These are phyloP conservation scores for Sylvicola fuscatus DNA, from an alignment of 2,888 invertebrate genomes.

Conservation along the genomic window DNA sequence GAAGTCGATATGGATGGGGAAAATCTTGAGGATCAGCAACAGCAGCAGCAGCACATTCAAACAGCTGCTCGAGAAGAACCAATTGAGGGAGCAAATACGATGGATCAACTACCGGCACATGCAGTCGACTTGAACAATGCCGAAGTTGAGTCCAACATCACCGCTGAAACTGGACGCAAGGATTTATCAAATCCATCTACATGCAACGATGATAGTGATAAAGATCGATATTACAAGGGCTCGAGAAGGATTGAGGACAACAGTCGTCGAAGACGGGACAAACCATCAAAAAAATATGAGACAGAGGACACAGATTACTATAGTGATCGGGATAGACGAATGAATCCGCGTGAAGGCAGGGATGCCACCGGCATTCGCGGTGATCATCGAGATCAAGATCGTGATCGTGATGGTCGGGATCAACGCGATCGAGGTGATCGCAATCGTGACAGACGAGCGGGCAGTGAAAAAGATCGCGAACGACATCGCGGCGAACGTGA, in stretches of 20 bases:
- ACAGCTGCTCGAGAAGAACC: conserved; percentile 26
- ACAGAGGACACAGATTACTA: conserved; percentile 44
- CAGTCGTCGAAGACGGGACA: conserved; percentile 3
- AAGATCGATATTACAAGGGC: conserved; percentile 5
- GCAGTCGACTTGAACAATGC: conserved; percentile 1
- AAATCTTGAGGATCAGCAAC: conserved; percentile 27
- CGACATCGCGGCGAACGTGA: conserved; percentile 19
- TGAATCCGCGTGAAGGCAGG: conserved; percentile 27
- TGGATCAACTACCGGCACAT: conserved; percentile 13
- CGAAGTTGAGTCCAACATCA: conserved; percentile 11
- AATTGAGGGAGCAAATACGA: conserved; percentile 28
- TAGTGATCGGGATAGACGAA: conserved; percentile 38
- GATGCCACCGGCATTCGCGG: conserved; percentile 13
- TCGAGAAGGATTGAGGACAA: neutral
- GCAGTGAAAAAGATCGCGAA: conserved; percentile 13
- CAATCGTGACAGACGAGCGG: conserved; percentile 12
- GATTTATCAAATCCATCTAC: conserved; percentile 16
- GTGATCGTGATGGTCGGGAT: conserved; percentile 23
- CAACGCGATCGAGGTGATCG: conserved; percentile 15
- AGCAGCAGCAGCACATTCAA: neutral
- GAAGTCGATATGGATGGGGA: conserved; percentile 38
- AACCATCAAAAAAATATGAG: conserved; percentile 30
- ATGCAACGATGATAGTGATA: conserved; percentile 21
- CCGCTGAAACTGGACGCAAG: conserved; percentile 11
- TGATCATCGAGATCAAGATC: conserved; percentile 7